phyloP scores from a whole-genome alignment of 2,888 invertebrate genomes.

The Coelinius sp. region DNA sequence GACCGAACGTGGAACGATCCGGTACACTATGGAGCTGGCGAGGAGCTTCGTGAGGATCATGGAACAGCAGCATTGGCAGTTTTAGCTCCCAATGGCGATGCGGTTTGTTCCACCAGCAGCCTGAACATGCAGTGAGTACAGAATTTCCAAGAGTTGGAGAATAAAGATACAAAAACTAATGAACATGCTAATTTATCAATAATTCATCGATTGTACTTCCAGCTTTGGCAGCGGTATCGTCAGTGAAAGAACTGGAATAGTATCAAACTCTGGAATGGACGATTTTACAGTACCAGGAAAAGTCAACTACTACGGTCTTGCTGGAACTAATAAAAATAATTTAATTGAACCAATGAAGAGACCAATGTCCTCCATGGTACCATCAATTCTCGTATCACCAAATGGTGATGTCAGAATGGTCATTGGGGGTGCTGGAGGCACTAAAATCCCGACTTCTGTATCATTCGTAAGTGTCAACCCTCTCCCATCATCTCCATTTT shows the following conservation, averaged over 20 bases:
- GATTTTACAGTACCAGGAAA: constrained; percentile 84
- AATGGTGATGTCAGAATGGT: constrained; percentile 78
- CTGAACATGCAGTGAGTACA: constrained; percentile 89
- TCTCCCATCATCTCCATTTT: not conserved
- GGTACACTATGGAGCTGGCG: constrained; percentile 81
- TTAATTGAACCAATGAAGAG: constrained; percentile 85
- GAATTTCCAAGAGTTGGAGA: too few species aligned
- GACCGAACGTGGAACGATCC: constrained; percentile 78
- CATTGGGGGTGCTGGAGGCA: constrained; percentile 91
- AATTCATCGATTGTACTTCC: constrained; percentile 55
- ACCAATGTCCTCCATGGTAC: constrained; percentile 93
- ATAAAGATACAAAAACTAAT: too few species aligned
- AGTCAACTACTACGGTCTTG: constrained; percentile 79
- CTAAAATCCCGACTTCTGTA: constrained; percentile 88
- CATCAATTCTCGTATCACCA: constrained; percentile 81
- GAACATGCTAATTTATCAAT: constrained; percentile 42
- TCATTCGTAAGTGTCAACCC: constrained; percentile 76
- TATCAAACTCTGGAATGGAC: constrained; percentile 92
- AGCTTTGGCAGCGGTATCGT: constrained; percentile 87
- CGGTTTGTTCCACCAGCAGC: constrained; percentile 90
- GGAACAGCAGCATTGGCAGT: constrained; percentile 94
- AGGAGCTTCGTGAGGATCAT: constrained; percentile 77
- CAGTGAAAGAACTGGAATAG: constrained; percentile 83
- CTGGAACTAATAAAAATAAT: constrained; percentile 85
- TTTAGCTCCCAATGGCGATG: constrained; percentile 88